These are phyloP conservation scores for Drosophila paulistorum DNA, from an alignment of 1,140 invertebrate genomes.

Conservation along the genomic window DNA sequence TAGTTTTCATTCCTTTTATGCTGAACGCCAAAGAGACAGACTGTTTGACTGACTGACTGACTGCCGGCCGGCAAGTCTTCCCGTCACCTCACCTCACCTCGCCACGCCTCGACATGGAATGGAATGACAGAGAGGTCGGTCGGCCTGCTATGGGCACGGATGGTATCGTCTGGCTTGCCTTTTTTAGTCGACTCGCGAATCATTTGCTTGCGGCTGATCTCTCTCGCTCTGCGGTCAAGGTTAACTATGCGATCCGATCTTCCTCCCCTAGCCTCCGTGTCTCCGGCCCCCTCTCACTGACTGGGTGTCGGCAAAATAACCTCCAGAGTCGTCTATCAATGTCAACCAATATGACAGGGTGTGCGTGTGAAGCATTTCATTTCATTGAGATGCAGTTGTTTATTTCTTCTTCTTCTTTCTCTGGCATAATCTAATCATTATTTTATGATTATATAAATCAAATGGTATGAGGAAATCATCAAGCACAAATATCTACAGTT, in stretches of 20 bases:
- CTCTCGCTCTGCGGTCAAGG: slow-evolving; percentile 64
- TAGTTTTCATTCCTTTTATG: slow-evolving; percentile 45
- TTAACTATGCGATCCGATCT: slow-evolving; percentile 70
- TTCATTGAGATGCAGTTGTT: slow-evolving; percentile 14
- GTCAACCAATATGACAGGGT: slow-evolving; percentile 33
- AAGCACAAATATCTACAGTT: too few species aligned
- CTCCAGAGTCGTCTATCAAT: slow-evolving; percentile 57
- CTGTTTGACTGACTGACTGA: not conserved
- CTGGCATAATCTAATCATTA: slow-evolving; percentile 29
- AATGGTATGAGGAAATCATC: too few species aligned
- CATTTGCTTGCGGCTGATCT: slow-evolving; percentile 41
- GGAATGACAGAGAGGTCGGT: not conserved
- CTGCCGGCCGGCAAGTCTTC: slow-evolving; percentile 2
- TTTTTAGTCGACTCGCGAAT: slow-evolving; percentile 40
- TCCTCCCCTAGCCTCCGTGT: not conserved
- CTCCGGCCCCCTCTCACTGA: not conserved
- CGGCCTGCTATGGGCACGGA: slow-evolving; percentile 3
- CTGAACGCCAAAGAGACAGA: not conserved
- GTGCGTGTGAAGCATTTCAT: slow-evolving; percentile 21
- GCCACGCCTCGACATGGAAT: too few species aligned
- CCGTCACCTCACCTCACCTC: too few species aligned
- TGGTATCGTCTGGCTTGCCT: slow-evolving; percentile 26
- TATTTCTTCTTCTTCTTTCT: slow-evolving; percentile 7
- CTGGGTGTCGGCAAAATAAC: slow-evolving; percentile 44
- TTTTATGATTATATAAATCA: slow-evolving; percentile 41